These are phyloP conservation scores for Eilema caniola DNA, from an alignment of 2,888 invertebrate species.

Conservation along the genomic window DNA sequence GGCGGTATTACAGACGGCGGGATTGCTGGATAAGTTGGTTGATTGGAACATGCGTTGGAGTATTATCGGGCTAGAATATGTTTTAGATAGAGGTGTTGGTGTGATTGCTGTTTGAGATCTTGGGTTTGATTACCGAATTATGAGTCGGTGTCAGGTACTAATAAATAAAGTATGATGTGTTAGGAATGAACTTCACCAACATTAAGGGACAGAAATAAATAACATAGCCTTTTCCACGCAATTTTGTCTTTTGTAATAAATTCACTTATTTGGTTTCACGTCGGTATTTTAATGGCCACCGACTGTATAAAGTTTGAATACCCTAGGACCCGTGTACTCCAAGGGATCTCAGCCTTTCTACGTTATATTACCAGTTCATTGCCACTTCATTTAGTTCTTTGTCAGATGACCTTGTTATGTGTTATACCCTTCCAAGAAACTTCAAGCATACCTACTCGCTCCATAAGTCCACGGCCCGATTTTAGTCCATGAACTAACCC, in stretches of 20 bases:
- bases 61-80: conserved; percentile 5
- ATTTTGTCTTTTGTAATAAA: too few species aligned
- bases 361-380: background rate
- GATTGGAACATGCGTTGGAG: conserved; percentile 14
- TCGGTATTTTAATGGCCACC: too few species aligned
- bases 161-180: too few species aligned
- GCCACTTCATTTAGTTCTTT: too few species aligned
- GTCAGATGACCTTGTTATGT: too few species aligned
- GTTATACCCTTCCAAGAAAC: background rate
- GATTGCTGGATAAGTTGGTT: conserved; percentile 18
- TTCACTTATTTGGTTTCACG: too few species aligned
- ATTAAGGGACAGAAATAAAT: too few species aligned
- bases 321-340: too few species aligned
- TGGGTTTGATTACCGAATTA: background rate
- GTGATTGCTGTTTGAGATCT: background rate
- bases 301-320: background rate
- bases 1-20: conserved; percentile 16
- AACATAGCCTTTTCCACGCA: too few species aligned
- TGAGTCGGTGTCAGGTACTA: background rate
- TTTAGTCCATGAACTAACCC: background rate
- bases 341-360: background rate
- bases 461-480: background rate
- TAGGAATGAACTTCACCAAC: too few species aligned
- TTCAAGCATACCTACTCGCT: background rate
- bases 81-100: background rate